Percentiles rank a stretch among this genome's conserved stretches.
Evolutionary conservation across 2,113 vertebrate genomes (phyloP).

Genomic region (Enhydra lutris): DNA sequence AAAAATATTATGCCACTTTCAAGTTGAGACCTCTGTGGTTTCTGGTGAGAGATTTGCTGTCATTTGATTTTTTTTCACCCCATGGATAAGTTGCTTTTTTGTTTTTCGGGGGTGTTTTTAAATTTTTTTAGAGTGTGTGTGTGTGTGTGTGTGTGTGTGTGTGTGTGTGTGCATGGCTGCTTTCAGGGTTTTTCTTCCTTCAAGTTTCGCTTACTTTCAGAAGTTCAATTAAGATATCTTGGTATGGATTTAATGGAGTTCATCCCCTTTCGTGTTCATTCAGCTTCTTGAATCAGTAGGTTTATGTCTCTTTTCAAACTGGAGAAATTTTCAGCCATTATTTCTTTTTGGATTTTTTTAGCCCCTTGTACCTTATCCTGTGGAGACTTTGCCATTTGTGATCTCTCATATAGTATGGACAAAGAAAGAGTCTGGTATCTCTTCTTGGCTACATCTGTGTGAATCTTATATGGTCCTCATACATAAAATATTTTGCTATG

Average conservation of each 20-base stretch:
- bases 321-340: background rate
- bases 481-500: background rate
- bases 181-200: background rate
- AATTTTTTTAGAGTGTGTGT: background rate
- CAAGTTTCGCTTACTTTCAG: background rate
- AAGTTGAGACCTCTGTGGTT: background rate
- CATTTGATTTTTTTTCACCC: background rate
- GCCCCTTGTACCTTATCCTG: background rate
- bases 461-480: background rate
- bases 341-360: background rate
- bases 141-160: background rate
- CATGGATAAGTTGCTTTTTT: background rate
- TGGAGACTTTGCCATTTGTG: background rate
- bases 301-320: background rate
- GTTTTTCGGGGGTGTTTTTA: background rate
- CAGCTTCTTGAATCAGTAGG: background rate
- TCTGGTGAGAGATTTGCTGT: background rate
- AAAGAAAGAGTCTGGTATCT: too few relatives aligned
- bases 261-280: background rate
- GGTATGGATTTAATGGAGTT: background rate
- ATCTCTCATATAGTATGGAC: accelerated
- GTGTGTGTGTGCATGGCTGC: background rate
- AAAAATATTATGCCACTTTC: background rate
- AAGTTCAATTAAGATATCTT: background rate
- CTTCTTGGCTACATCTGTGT: background rate